Percentiles rank a stretch among this genome's conserved stretches.
Conservation (phyloP, 2,113 vertebrate species). For the Triplophysa rosa region DNA sequence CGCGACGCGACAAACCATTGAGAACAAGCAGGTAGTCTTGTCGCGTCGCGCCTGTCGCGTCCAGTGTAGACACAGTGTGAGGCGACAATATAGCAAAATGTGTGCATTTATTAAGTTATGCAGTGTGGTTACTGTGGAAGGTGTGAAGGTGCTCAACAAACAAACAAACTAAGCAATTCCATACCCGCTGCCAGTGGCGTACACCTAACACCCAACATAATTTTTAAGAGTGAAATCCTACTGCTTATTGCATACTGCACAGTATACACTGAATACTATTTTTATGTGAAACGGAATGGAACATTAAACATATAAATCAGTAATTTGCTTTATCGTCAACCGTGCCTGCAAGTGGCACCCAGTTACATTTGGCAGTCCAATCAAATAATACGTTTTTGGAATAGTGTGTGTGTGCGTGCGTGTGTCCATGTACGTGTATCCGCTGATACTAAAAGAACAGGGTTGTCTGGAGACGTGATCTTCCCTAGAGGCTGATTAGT, state of each 20-base stretch:
- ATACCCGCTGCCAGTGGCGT: background rate
- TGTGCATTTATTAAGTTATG: conserved; percentile 26
- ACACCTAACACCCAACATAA: background rate
- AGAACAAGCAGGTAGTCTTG: too few relatives aligned
- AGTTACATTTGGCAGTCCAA: too few relatives aligned
- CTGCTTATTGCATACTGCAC: background rate
- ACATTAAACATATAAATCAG: too few relatives aligned
- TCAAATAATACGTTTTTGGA: too few relatives aligned
- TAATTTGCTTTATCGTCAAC: too few relatives aligned
- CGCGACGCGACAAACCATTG: too few relatives aligned
- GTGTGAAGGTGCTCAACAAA: conserved; percentile 15
- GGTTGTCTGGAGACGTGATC: conserved; percentile 47
- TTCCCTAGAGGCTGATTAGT: conserved; percentile 66
- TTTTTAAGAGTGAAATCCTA: background rate
- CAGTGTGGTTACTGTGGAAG: background rate
- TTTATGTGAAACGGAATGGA: too few relatives aligned
- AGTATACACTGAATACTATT: too few relatives aligned
- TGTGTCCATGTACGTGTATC: background rate
- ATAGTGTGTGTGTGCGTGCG: conserved; percentile 7
- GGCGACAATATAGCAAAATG: background rate
- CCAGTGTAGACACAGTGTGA: too few relatives aligned
- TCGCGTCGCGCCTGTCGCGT: too few relatives aligned
- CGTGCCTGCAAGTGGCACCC: too few relatives aligned
- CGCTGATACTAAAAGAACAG: conserved; percentile 38
- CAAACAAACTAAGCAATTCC: background rate